These are phyloP conservation scores for Cliona cf. orientalis DNA, from an alignment of 37 sponge, comb jelly and placozoan genomes.

Conservation along the genomic window DNA sequence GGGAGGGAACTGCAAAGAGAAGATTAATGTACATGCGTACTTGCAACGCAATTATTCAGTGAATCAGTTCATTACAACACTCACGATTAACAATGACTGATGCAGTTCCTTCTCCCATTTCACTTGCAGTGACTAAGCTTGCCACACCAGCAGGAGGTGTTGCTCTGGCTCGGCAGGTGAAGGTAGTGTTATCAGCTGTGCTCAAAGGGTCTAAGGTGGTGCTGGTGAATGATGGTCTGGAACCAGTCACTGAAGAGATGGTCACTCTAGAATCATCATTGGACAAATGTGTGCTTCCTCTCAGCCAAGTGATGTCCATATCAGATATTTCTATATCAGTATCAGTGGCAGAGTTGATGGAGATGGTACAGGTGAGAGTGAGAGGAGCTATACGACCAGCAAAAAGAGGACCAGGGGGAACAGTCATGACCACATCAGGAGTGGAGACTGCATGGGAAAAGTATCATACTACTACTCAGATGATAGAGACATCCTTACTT, in stretches of 20 bases:
- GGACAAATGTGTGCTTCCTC: neutral
- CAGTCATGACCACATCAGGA: slow-evolving; percentile 11
- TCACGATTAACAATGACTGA: neutral
- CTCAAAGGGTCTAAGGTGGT: slow-evolving; percentile 8
- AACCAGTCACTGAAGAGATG: neutral
- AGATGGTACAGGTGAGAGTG: slow-evolving; percentile 17
- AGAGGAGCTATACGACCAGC: neutral
- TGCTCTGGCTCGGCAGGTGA: neutral
- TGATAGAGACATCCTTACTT: neutral
- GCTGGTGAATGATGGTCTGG: neutral
- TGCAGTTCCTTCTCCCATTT: neutral
- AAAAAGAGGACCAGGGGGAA: neutral
- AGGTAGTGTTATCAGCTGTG: neutral
- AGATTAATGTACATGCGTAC: too few species aligned
- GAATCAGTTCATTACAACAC: too few species aligned
- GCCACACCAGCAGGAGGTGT: too few species aligned
- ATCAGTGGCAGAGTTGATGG: neutral
- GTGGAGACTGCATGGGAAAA: neutral
- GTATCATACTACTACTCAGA: neutral
- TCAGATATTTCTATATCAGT: neutral
- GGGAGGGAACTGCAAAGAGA: neutral
- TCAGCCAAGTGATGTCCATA: neutral
- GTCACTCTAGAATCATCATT: neutral
- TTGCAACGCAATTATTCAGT: too few species aligned
- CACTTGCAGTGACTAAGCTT: neutral